Evolutionary conservation across 2,113 vertebrate genomes (phyloP).

Genomic region (Sakesphorus luctuosus): DNA sequence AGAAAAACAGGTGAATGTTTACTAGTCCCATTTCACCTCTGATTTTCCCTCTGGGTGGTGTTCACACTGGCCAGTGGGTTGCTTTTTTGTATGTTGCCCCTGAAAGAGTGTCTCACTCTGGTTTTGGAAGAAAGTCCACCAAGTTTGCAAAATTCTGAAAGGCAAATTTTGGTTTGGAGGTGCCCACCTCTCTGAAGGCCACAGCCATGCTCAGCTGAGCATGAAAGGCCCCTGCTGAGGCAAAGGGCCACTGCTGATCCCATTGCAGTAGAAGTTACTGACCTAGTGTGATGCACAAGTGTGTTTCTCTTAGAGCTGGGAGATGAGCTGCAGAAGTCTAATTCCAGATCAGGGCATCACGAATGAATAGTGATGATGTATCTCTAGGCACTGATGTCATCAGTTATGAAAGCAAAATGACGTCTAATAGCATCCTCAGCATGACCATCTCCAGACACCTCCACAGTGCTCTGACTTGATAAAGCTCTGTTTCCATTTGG

Average conservation of each 20-base stretch:
- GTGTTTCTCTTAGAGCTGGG: not conserved
- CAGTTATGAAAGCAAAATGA: not conserved
- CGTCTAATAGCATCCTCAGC: not conserved
- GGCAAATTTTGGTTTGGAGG: not conserved
- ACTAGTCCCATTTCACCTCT: not conserved
- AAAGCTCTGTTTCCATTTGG: rapidly evolving
- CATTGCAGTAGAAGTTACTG: not conserved
- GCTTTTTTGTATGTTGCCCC: not conserved
- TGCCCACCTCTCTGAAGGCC: not conserved
- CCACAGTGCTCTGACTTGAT: rapidly evolving
- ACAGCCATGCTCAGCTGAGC: not conserved
- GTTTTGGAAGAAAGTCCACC: not conserved
- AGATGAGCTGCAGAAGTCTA: not conserved
- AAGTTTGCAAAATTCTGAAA: not conserved
- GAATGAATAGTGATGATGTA: not conserved
- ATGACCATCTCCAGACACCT: not conserved
- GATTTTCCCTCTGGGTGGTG: not conserved
- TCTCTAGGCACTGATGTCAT: not conserved
- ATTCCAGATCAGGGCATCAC: not conserved
- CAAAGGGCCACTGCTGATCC: not conserved
- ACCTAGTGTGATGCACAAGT: not conserved
- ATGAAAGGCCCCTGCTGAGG: not conserved
- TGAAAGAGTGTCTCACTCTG: not conserved
- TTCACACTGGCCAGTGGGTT: not conserved
- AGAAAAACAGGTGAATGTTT: not conserved